Evolutionary conservation across 2,113 vertebrate genomes (phyloP).

Genomic region (Neolamprologus devosi): DNA sequence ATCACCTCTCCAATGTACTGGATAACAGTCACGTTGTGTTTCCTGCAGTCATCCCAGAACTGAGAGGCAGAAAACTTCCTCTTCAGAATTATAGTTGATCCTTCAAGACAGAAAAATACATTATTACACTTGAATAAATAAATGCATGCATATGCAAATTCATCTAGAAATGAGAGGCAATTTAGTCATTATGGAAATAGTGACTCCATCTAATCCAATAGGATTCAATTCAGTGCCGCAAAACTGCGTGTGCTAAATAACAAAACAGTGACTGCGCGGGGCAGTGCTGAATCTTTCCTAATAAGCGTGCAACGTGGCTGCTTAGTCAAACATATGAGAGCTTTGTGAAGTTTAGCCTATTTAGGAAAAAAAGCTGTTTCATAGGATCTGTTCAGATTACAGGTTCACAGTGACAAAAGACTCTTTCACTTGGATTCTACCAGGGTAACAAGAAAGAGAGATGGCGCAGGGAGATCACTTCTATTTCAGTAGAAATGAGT

Average conservation of each 20-base stretch:
- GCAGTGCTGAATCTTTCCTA: neutral
- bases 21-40: slow-evolving; percentile 77
- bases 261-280: neutral
- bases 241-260: neutral
- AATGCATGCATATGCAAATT: neutral
- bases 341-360: slow-evolving; percentile 45
- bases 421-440: slow-evolving; percentile 32
- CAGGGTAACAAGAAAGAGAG: neutral
- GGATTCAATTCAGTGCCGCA: neutral
- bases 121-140: neutral
- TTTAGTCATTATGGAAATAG: neutral
- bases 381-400: slow-evolving; percentile 46
- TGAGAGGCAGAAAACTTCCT: slow-evolving; percentile 85
- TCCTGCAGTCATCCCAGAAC: slow-evolving; percentile 89
- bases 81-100: slow-evolving; percentile 76
- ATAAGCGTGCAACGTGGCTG: neutral
- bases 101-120: slow-evolving; percentile 41
- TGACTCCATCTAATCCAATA: neutral
- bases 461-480: neutral
- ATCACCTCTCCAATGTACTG: slow-evolving; percentile 88
- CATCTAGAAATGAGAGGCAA: neutral
- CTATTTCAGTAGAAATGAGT: neutral
- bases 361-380: neutral
- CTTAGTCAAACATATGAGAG: neutral
- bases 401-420: slow-evolving; percentile 40